Evolutionary conservation across 2,797 vertebrate species (phyloP), one percentile per base, ranked within the genome.

Genomic region (Halcyon badia): DNA sequence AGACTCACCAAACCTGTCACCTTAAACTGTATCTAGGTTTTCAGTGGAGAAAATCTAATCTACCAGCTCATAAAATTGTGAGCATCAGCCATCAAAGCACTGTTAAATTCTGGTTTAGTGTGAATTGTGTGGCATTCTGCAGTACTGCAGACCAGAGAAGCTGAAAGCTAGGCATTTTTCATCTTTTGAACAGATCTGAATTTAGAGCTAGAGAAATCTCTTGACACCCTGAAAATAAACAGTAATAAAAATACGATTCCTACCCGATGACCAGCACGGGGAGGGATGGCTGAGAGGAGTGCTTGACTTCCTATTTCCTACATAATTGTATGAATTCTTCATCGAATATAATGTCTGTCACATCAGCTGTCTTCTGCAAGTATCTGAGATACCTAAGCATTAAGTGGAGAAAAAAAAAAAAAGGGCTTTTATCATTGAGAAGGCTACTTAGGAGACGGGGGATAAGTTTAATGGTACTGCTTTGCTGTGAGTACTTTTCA

Each of bases 11-110:
- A 87, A 88, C 69, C 39, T 81, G 78, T 90, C 75, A 26, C 58
- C 54, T 87, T 77, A 90, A 90, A 64, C 37, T 3, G 2, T 85
- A 75, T 62, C 58, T 85, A 10, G 41, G n/a, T 75, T 95, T 93
- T 51, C 76, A 76, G 0, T 44, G 72, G 69, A 83, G 76, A 89
- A 75, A 86, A 73, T 87, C 65, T 96, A 35, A 93, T 95, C 56
- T 87, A 56, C 73, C 11, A 93, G 78, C 57, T 92, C 78, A 81
- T 95, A 95, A 94, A 95, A 77, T 61, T 2, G 2, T 37, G 42
- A 91, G 39, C 0, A 0, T 84, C 37, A 39, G 71, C 69, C 37
- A 11, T 95, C 54, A 83, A 83, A 94, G 61, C 76, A 16, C 33
- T 30, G 33, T 76, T 46, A 83, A 69, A 57, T 58, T 92, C 41